Evolutionary conservation across 2,113 vertebrate species (phyloP).

Genomic region (Paraplagusia blochii): DNA sequence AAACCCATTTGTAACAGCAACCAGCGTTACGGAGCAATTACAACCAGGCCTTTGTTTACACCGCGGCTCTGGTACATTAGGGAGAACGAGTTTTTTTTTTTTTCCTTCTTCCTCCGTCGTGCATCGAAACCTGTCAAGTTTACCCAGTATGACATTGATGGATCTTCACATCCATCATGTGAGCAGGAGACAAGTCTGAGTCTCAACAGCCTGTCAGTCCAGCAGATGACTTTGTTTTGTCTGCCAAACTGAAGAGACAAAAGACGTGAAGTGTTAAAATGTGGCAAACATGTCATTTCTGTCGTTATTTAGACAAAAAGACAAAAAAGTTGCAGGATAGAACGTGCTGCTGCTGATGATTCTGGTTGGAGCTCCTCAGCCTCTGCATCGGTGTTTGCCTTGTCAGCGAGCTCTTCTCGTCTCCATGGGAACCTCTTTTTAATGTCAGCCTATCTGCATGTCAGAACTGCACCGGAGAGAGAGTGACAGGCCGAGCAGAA

Average conservation of each 20-base stretch:
- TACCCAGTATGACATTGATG: constrained; percentile 36
- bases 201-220: constrained; percentile 8
- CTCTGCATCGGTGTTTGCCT: constrained; percentile 61
- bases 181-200: constrained; percentile 1
- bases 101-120: constrained; percentile 18
- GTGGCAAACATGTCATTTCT: constrained; percentile 12
- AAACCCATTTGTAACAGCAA: constrained; percentile 72
- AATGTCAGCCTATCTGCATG: constrained; percentile 78
- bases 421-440: constrained; percentile 80
- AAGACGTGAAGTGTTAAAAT: constrained; percentile 43
- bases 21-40: constrained; percentile 71
- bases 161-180: constrained; percentile 7
- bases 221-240: constrained; percentile 29
- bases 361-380: constrained; percentile 58
- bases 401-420: constrained; percentile 65
- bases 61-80: constrained; percentile 49
- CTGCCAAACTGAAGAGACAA: constrained; percentile 39
- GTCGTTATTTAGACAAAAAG: constrained; percentile 52
- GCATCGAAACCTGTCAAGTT: constrained; percentile 9
- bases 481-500: constrained; percentile 48
- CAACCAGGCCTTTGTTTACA: constrained; percentile 32
- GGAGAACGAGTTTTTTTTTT: constrained; percentile 44
- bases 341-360: constrained; percentile 61
- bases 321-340: constrained; percentile 64
- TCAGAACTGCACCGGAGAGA: constrained; percentile 65